Conservation (phyloP, 2,888 invertebrate genomes). For the Zhuqinia jingwanae region DNA sequence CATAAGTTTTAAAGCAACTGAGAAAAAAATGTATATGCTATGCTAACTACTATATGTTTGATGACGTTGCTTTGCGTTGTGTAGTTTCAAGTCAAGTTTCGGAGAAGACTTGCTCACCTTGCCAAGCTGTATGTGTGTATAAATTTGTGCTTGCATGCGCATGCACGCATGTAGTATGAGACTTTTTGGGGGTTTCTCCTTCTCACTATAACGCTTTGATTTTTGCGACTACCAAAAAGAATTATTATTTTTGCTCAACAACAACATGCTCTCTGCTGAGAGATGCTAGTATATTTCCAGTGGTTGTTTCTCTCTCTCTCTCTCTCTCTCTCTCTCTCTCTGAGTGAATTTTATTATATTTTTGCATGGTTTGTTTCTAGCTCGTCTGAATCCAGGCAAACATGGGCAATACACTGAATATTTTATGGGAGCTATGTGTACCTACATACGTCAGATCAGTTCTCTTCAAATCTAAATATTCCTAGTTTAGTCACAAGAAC, state of each 20-base stretch:
- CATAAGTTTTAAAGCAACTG: constrained; percentile 13
- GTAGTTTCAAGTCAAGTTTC: neutral
- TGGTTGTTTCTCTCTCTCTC: neutral
- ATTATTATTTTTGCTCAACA: too few relatives aligned
- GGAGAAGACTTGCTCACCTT: constrained; percentile 26
- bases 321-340: neutral
- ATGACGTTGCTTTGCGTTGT: neutral
- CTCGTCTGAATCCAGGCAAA: constrained; percentile 19
- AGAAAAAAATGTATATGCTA: too few relatives aligned
- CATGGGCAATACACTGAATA: neutral
- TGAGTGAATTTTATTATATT: constrained; percentile 6
- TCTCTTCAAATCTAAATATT: too few relatives aligned
- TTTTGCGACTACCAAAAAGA: too few relatives aligned
- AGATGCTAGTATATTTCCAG: neutral
- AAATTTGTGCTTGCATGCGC: too few relatives aligned
- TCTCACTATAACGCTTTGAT: too few relatives aligned
- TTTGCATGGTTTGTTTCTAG: constrained; percentile 31
- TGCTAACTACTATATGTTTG: neutral
- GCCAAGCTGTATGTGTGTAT: neutral
- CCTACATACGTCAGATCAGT: neutral
- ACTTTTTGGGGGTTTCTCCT: too few relatives aligned
- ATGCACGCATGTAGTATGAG: too few relatives aligned
- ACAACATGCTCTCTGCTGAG: too few relatives aligned
- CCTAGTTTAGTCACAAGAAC: too few relatives aligned
- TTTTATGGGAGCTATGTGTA: neutral